Base-by-base conservation (phyloP, 2,797 vertebrate genomes). In the Fringilla coelebs region DNA sequence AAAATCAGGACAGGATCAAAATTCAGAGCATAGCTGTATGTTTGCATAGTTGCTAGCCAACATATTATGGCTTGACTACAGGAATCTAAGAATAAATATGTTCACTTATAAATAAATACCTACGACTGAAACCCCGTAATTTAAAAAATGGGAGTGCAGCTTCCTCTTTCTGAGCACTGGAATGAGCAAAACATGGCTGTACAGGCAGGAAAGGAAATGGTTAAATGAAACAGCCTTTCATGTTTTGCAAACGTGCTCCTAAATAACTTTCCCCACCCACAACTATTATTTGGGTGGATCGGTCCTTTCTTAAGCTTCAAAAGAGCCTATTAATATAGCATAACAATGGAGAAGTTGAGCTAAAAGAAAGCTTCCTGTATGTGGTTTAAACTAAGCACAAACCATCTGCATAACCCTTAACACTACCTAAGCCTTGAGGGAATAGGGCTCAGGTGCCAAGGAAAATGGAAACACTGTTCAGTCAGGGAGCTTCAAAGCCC, bases 291-390 rank as follows among this genome's bases (percentile, higher is more conserved):
- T 91, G 92, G 90, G 45, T 32, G 29, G 90, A 96, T 93, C 78
- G 93, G 88, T 84, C 91, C 90, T 87, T 96, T 96, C 92, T 84
- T 84, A 97, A 95, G 95, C 94, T 97, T 98, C 96, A 97, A 97
- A 98, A 96, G 94, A 89, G 48, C 63, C 95, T 90, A 94, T 93
- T 96, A 74, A 97, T 96, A 92, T 18, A 96, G 86, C 61, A 75
- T 61, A 97, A 97, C 96, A 97, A 96, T 96, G 96, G 93, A 97
- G 93, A 95, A 72, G 88, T 15, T 36, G 41, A 84, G 63, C 92
- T 96, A 91, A 96, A 97, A 97, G 94, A 94, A 97, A 96, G 94
- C 85, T 96, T 95, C 96, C 96, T 96, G 93, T 96, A 67, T 85
- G 79, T 1, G 88, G 94, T 94, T 95, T 95, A 93, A 93, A 93